Conservation (phyloP, 2,888 invertebrate species). For the Ptycholaimellus sp. region DNA sequence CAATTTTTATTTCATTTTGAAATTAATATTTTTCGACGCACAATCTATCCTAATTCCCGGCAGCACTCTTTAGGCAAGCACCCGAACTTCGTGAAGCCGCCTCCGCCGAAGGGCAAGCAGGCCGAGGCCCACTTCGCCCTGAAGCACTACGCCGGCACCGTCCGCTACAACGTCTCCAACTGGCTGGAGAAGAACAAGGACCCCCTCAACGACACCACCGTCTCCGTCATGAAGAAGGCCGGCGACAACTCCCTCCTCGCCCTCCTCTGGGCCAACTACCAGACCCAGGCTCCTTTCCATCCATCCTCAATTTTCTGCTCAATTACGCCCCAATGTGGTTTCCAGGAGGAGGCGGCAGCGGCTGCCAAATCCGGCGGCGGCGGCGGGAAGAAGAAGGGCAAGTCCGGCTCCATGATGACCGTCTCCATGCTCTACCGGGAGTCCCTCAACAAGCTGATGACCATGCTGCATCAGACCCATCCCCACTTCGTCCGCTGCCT, state of each 20-base stretch:
- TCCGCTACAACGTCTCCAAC: slow-evolving; percentile 90
- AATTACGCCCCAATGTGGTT: no score
- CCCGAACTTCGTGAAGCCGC: slow-evolving; percentile 26
- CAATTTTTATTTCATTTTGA: no score
- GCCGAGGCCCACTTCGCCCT: slow-evolving; percentile 33
- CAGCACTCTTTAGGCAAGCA: no score
- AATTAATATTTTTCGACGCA: no score
- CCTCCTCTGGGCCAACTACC: slow-evolving; percentile 54
- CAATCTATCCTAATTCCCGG: no score
- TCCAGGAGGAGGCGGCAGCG: slow-evolving; percentile 19
- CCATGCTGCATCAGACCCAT: slow-evolving; percentile 34
- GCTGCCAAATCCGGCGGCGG: slow-evolving; percentile 15
- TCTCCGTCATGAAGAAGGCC: slow-evolving; percentile 74
- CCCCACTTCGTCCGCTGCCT: slow-evolving; percentile 99
- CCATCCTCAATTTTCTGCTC: no score
- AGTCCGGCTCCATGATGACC: no score
- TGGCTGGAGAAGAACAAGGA: slow-evolving; percentile 99
- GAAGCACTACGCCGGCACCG: slow-evolving; percentile 36
- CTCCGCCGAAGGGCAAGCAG: slow-evolving; percentile 28
- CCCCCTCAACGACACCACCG: slow-evolving; percentile 83
- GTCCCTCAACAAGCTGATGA: slow-evolving; percentile 25
- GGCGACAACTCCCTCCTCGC: slow-evolving; percentile 13
- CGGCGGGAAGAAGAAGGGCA: slow-evolving; percentile 21
- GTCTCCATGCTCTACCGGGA: slow-evolving; percentile 20
- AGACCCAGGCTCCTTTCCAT: no score